Evolutionary conservation across 2,888 invertebrate species (phyloP).

Genomic region (Oligia latruncula): DNA sequence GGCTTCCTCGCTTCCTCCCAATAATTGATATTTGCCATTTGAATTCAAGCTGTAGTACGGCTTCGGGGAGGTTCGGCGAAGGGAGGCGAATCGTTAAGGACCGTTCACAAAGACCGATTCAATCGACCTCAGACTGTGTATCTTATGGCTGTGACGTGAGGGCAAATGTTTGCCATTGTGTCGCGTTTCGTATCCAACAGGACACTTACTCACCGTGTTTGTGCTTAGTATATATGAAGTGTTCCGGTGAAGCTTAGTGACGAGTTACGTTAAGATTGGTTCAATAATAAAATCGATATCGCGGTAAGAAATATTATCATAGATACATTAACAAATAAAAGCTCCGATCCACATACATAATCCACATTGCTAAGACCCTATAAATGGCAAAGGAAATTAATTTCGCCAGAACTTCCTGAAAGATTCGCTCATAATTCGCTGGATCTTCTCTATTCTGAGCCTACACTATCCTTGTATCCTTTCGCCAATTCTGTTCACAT

Average conservation of each 20-base stretch:
- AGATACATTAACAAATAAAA: constrained; percentile 7
- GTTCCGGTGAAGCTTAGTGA: constrained; percentile 52
- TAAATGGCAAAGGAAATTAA: constrained; percentile 31
- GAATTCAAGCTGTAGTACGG: constrained; percentile 77
- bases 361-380: constrained; percentile 1
- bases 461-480: constrained; percentile 44
- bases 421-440: constrained; percentile 51
- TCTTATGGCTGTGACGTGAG: constrained; percentile 77
- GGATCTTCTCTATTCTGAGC: constrained; percentile 38
- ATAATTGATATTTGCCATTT: constrained; percentile 84
- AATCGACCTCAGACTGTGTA: constrained; percentile 77
- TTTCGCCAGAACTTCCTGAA: constrained; percentile 35
- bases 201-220: constrained; percentile 67
- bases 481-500: constrained; percentile 65
- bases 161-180: constrained; percentile 73
- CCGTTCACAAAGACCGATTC: constrained; percentile 76
- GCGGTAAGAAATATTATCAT: background rate
- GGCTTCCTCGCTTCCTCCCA: constrained; percentile 59
- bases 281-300: constrained; percentile 1
- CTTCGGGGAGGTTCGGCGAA: constrained; percentile 47
- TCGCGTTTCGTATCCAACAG: constrained; percentile 63
- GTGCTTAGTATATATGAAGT: constrained; percentile 70
- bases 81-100: constrained; percentile 71
- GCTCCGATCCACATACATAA: background rate
- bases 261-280: constrained; percentile 9